Base-by-base conservation (phyloP, 2,113 vertebrate genomes). In the Typhlomys cinereus region DNA sequence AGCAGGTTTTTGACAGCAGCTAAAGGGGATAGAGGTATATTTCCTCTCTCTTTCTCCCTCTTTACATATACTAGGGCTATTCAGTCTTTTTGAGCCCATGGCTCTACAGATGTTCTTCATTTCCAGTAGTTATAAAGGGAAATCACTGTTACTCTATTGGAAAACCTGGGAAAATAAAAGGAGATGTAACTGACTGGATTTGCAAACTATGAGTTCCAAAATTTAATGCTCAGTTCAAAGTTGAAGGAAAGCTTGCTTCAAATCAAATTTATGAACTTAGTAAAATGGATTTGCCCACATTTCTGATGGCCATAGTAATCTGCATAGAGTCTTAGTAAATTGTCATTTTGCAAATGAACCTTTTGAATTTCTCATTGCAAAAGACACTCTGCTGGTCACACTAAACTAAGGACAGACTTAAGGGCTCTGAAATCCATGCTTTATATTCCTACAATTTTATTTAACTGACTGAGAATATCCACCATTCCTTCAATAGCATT, bases 131-230 rank as follows among this genome's bases (percentile, higher is more conserved):
- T 76, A 80, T 31, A 95, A 93, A 83, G 66, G 12, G 31, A 27
- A 82, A 21, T 62, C 52, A 21, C 64, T 88, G 23, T 82, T 91
- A 59, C 29, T 41, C 54, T 85, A 62, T 57, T 50, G 57, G 85
- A 74, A 95, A 90, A 29, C 50, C 90, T 95, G 18, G 31, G n/a
- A 94, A n/a, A 91, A 89, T 57, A 90, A 95, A 92, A 34, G 64
- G 82, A 95, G 83, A 86, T 91, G 23, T 59, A 79, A 71, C 31
- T 61, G 93, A 67, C 21, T 80, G 13, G 21, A 86, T 25, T 73
- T 88, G 52, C 9, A 50, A 92, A 94, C 82, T 48, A 86, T 66
- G 5, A 44, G 0, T 81, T 92, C 50, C 20, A 81, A 75, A 88
- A 39, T 95, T 90, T 90, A 93, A 86, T 44, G 2, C 71, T 73